A percentile compares a stretch with the other conserved stretches of the same genome.
These are phyloP conservation scores for Pygathrix nemaeus DNA, from an alignment of 2,113 vertebrate species.

Conservation along the genomic window DNA sequence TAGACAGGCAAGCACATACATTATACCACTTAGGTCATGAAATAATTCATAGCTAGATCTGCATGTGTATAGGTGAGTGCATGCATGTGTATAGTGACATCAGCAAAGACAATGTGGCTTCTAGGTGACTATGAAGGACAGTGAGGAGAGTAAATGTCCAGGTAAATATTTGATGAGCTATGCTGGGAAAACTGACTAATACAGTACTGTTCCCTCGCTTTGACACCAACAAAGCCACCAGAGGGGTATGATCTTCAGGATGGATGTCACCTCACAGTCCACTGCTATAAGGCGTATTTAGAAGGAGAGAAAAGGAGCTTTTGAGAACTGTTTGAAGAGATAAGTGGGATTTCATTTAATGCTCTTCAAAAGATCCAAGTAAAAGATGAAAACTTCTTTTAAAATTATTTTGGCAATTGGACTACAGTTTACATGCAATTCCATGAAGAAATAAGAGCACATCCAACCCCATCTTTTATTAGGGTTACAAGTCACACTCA, in stretches of 20 bases:
- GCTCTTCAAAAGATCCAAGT: neutral
- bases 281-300: neutral
- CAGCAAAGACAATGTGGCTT: neutral
- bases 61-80: too few relatives aligned
- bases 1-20: neutral
- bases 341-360: neutral
- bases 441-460: neutral
- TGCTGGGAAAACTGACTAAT: neutral
- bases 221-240: neutral
- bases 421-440: neutral
- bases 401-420: neutral
- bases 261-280: neutral
- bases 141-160: neutral
- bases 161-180: neutral
- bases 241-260: neutral
- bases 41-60: neutral
- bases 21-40: neutral
- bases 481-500: neutral
- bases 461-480: neutral
- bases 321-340: neutral
- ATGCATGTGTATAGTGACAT: neutral
- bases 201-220: neutral
- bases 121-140: neutral
- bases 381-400: neutral
- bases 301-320: neutral